A percentile compares a stretch with the other conserved stretches of the same genome.
phyloP scores from a whole-genome alignment of 1,140 invertebrate species.

The Pseudomyrmex concolor region DNA sequence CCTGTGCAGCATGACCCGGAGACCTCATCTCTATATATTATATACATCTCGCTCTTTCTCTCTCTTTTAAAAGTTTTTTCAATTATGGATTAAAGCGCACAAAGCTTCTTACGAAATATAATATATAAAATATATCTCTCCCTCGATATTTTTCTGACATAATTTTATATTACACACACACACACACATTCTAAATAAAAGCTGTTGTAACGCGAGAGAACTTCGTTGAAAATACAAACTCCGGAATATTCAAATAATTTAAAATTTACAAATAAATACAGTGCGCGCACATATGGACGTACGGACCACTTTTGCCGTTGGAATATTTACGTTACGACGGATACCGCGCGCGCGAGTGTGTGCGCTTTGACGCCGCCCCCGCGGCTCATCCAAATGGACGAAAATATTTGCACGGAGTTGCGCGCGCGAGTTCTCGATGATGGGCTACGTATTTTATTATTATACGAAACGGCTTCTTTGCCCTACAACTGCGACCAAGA shows the following conservation, averaged over 20 bases:
- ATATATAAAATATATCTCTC: slow-evolving; percentile 3
- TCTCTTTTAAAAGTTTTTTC: slow-evolving; percentile 37
- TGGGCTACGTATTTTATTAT: slow-evolving; percentile 68
- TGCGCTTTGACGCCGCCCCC: slow-evolving; percentile 45
- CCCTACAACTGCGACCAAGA: slow-evolving; percentile 26
- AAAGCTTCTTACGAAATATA: slow-evolving; percentile 23
- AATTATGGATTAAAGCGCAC: slow-evolving; percentile 44
- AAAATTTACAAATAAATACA: slow-evolving; percentile 49
- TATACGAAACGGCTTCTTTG: slow-evolving; percentile 63
- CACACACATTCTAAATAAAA: slow-evolving; percentile 29
- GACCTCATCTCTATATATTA: slow-evolving; percentile 25
- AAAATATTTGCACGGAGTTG: slow-evolving; percentile 52
- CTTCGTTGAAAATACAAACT: slow-evolving; percentile 30
- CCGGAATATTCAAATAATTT: slow-evolving; percentile 41
- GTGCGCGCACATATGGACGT: not conserved
- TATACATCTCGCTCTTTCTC: not conserved
- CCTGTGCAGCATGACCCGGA: slow-evolving; percentile 34
- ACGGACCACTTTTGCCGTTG: slow-evolving; percentile 11
- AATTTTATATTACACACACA: slow-evolving; percentile 1
- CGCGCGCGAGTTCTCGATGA: slow-evolving; percentile 31
- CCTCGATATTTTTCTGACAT: not conserved
- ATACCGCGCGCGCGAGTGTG: slow-evolving; percentile 1
- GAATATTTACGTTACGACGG: slow-evolving; percentile 45
- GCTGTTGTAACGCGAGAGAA: not conserved
- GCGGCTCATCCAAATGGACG: slow-evolving; percentile 39